Conservation (phyloP, 2,888 invertebrate species). For the Torymus texanus region DNA sequence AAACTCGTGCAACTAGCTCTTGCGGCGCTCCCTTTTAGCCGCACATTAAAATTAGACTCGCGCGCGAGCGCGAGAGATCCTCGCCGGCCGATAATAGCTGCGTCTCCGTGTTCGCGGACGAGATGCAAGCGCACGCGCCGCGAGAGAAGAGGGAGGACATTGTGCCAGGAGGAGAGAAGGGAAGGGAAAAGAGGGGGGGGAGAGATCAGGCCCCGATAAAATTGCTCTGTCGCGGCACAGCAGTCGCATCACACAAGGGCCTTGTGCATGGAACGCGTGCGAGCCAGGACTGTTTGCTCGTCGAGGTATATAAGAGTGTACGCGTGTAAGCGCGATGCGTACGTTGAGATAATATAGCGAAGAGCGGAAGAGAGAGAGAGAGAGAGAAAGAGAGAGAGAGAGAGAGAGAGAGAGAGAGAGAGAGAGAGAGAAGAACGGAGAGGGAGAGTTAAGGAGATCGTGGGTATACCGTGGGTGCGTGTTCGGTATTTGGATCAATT, state of each 20-base stretch:
- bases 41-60: conserved; percentile 54
- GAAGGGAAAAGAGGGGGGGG: not conserved
- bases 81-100: conserved; percentile 46
- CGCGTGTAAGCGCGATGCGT: conserved; percentile 30
- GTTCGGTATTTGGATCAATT: conserved; percentile 39
- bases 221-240: conserved; percentile 44
- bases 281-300: no score
- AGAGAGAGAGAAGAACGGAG: not conserved
- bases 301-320: not conserved
- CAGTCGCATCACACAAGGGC: not conserved
- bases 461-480: not conserved
- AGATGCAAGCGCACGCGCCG: conserved; percentile 43
- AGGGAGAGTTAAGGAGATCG: not conserved
- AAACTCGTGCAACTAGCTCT: not conserved
- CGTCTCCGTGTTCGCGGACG: conserved; percentile 7
- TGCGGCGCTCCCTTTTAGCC: conserved; percentile 37
- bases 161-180: not conserved
- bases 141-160: conserved; percentile 11
- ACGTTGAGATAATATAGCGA: conserved; percentile 15
- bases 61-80: conserved; percentile 42
- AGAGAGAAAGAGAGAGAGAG: no score
- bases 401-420: not conserved
- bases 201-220: conserved; percentile 46
- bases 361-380: not conserved
- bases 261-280: no score